phyloP scores from a whole-genome alignment of 2,888 invertebrate genomes.

The Hoplodrina ambigua region DNA sequence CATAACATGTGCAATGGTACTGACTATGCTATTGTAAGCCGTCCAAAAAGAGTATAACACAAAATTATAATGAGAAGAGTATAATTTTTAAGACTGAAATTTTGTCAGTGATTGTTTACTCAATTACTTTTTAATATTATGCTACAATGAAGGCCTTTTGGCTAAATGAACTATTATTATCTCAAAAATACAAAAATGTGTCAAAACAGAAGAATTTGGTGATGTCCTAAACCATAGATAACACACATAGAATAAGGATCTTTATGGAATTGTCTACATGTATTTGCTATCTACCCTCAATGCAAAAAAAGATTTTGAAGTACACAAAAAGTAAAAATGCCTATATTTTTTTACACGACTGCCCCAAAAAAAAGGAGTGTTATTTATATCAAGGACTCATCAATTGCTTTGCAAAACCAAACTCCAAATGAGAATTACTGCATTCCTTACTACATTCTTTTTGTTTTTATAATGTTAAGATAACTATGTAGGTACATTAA shows the following conservation, averaged over 20 bases:
- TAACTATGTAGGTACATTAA: slow-evolving; percentile 60
- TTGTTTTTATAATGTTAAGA: slow-evolving; percentile 47
- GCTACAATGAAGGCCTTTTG: slow-evolving; percentile 45
- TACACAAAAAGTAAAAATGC: slow-evolving; percentile 6
- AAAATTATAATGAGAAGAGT: slow-evolving; percentile 50
- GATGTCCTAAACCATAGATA: slow-evolving; percentile 6
- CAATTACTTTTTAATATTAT: slow-evolving; percentile 66
- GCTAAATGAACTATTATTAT: slow-evolving; percentile 19
- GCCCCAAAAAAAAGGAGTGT: no score
- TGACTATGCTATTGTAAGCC: slow-evolving; percentile 95
- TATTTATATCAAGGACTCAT: background rate
- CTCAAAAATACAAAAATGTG: slow-evolving; percentile 7
- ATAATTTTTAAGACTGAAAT: slow-evolving; percentile 77
- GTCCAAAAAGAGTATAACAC: slow-evolving; percentile 94
- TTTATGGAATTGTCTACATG: background rate
- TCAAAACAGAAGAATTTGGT: slow-evolving; percentile 15
- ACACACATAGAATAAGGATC: no score
- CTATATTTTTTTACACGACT: slow-evolving; percentile 13
- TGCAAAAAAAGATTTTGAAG: background rate
- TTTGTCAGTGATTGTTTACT: slow-evolving; percentile 74
- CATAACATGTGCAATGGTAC: slow-evolving; percentile 94
- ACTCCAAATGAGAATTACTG: slow-evolving; percentile 70
- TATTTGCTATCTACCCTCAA: background rate
- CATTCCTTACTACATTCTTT: slow-evolving; percentile 76
- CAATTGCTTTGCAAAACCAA: slow-evolving; percentile 31